phyloP scores from a whole-genome alignment of 2,797 vertebrate species.

The Hyperoplus immaculatus region DNA sequence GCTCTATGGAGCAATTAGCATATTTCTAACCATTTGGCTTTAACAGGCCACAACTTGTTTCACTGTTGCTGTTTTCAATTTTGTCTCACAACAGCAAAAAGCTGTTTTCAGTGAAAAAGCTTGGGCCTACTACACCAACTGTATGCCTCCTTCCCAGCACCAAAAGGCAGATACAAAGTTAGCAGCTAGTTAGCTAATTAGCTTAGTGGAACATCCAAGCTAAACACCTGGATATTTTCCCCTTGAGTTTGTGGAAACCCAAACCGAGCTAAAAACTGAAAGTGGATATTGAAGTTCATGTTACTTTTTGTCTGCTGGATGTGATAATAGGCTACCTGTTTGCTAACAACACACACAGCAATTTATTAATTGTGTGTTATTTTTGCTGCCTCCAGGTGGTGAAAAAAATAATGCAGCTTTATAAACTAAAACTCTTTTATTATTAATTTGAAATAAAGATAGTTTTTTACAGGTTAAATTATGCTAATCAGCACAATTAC shows the following conservation, averaged over 20 bases:
- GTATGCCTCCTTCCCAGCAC: not conserved
- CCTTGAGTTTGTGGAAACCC: not conserved
- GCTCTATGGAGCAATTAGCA: not conserved
- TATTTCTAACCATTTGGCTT: not conserved
- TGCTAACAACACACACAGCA: not conserved
- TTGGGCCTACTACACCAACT: not conserved
- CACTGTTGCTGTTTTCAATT: not conserved
- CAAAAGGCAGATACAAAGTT: not conserved
- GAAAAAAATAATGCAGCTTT: not conserved
- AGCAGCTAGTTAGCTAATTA: slow-evolving; percentile 1
- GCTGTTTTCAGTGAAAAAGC: not conserved
- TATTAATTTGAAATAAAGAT: not conserved
- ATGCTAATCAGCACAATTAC: not conserved
- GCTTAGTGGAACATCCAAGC: not conserved
- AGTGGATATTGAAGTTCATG: not conserved
- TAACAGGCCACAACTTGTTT: not conserved
- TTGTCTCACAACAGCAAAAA: not conserved
- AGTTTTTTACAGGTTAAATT: not conserved
- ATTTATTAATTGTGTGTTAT: not conserved
- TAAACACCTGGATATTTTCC: not conserved
- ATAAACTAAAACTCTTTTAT: not conserved
- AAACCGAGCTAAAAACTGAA: not conserved
- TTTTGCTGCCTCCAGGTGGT: slow-evolving; percentile 43
- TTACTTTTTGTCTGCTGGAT: not conserved
- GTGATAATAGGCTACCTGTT: not conserved